These are phyloP conservation scores for Druon quercuslanigerum DNA, from an alignment of 1,140 invertebrate species.

Conservation along the genomic window DNA sequence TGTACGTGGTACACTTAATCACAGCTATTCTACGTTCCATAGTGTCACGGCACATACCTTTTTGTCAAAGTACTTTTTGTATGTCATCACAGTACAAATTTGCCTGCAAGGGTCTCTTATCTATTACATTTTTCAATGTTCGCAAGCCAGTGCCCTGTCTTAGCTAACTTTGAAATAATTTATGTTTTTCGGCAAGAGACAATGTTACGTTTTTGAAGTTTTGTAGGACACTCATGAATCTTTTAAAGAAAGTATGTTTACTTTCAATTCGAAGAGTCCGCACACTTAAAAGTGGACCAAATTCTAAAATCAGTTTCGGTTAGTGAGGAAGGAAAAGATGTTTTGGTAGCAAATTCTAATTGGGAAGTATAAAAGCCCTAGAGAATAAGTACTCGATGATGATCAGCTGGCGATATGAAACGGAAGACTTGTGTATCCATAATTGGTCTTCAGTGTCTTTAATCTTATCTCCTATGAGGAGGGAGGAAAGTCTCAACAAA, in stretches of 20 bases:
- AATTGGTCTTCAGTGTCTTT: too few relatives aligned
- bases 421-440: too few relatives aligned
- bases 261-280: not conserved
- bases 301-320: not conserved
- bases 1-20: too few relatives aligned
- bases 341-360: slow-evolving; percentile 20
- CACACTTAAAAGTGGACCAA: not conserved
- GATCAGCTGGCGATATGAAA: not conserved
- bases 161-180: not conserved
- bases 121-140: not conserved
- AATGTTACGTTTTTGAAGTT: slow-evolving; percentile 1
- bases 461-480: too few relatives aligned
- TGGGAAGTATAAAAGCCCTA: not conserved
- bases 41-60: too few relatives aligned
- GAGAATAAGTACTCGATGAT: too few relatives aligned
- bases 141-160: not conserved
- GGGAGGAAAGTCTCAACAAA: too few relatives aligned
- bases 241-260: slow-evolving; percentile 1
- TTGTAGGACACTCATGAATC: not conserved
- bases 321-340: slow-evolving; percentile 32
- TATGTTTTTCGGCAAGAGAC: not conserved
- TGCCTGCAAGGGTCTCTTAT: too few relatives aligned
- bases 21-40: too few relatives aligned
- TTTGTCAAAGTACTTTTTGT: too few relatives aligned
- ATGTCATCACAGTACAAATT: too few relatives aligned